Base-by-base conservation (phyloP, 2,888 invertebrate species). In the Diloba caeruleocephala region DNA sequence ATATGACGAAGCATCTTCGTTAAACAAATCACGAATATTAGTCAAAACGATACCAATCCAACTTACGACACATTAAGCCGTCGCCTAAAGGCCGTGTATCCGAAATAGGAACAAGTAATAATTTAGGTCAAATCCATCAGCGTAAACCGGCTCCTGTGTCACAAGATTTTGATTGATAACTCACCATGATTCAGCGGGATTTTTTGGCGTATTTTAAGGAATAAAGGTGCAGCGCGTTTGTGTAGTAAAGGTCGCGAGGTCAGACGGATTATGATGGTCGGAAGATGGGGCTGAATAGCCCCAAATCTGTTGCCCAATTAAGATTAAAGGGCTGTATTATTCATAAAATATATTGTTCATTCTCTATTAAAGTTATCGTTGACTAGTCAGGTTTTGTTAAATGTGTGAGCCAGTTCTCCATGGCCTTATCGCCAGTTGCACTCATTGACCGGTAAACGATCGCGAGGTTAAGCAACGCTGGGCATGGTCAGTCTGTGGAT, bases 121-220 rank as follows among this genome's bases (percentile, higher is more conserved):
- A n/a, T 74, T 63, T 68, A 60, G 74, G 74, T 73, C 70, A 45
- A 44, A 71, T 69, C 60, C 69, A 74, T 73, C 74, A 76, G 41
- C 28, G 34, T 21, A 31, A 38, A 44, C 43, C 26, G 39, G 44
- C 57, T 36, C 48, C 50, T 23, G 49, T 54, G 76, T 68, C 74
- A 46, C 49, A 65, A 59, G 53, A 44, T 42, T 46, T 54, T 76
- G 74, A 74, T 76, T 63, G 74, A 76, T 74, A 44, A 41, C 19
- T 19, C 7, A 5, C 45, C 38, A 52, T 71, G 74, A 76, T 52
- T 48, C 31, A 39, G 54, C 56, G 0, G 10, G 50, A 41, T 57
- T 66, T 66, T 54, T 62, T 15, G 4, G 26, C 21, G 25, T 32
- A 48, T 56, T 65, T 56, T 57, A 51, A 29, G 21, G 45, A 17